Conservation (phyloP, 2,797 vertebrate genomes). For the Hydrolagus colliei region DNA sequence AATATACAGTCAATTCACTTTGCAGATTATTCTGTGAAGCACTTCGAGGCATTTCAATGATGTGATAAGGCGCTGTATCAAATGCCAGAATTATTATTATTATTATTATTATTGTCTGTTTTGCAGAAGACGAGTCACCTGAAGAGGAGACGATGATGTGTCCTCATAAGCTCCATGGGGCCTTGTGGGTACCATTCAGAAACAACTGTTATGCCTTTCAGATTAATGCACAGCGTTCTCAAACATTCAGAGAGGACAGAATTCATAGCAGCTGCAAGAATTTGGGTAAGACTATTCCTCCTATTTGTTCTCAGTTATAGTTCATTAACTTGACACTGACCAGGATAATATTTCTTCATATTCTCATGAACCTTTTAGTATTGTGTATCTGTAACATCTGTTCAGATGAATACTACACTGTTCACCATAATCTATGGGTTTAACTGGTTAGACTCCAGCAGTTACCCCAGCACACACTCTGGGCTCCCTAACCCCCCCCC, state of each 20-base stretch:
- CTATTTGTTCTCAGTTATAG: not conserved
- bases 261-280: constrained; percentile 62
- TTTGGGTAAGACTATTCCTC: constrained; percentile 58
- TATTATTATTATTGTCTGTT: not conserved
- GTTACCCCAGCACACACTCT: too few relatives aligned
- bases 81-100: too few relatives aligned
- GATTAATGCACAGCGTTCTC: constrained; percentile 64
- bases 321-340: not conserved
- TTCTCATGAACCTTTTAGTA: not conserved
- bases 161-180: constrained; percentile 76
- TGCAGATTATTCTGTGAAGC: too few relatives aligned
- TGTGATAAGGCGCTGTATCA: too few relatives aligned
- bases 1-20: too few relatives aligned
- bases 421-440: too few relatives aligned
- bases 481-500: too few relatives aligned
- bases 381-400: not conserved
- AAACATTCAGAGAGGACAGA: constrained; percentile 43
- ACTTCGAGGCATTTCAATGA: too few relatives aligned
- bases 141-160: constrained; percentile 58
- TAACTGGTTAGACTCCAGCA: too few relatives aligned
- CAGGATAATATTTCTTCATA: not conserved
- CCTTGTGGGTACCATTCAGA: constrained; percentile 85
- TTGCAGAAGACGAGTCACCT: constrained; percentile 55
- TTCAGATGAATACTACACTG: not conserved
- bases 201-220: constrained; percentile 85